These are phyloP conservation scores for Rana temporaria DNA, from an alignment of 2,113 vertebrate genomes.

Conservation along the genomic window DNA sequence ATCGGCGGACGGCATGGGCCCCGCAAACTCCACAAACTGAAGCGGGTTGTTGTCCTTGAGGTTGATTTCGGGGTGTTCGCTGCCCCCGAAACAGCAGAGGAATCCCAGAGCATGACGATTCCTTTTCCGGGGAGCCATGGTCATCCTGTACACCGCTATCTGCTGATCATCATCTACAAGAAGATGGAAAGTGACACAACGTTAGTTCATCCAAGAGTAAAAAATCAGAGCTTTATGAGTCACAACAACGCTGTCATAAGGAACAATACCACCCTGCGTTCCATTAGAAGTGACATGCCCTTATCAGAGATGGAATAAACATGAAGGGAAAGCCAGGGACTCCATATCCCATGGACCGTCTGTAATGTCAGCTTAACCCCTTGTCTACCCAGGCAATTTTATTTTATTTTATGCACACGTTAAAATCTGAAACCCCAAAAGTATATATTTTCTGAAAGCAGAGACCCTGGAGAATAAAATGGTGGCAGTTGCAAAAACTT, in stretches of 20 bases:
- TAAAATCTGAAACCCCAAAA: too few relatives aligned
- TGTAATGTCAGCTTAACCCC: too few relatives aligned
- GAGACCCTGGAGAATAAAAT: too few relatives aligned
- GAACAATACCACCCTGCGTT: too few relatives aligned
- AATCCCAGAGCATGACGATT: conserved; percentile 91
- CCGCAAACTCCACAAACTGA: conserved; percentile 93
- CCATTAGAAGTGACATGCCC: too few relatives aligned
- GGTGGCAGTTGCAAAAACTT: too few relatives aligned
- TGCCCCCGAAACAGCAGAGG: conserved; percentile 93
- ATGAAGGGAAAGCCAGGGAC: background rate
- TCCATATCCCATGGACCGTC: too few relatives aligned
- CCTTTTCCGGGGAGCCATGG: conserved; percentile 94
- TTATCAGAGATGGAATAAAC: too few relatives aligned
- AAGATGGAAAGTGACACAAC: background rate
- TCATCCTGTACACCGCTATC: conserved; percentile 80
- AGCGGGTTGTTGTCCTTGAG: conserved; percentile 92
- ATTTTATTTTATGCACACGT: too few relatives aligned
- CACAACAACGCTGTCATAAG: background rate
- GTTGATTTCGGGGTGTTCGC: conserved; percentile 91
- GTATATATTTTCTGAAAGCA: too few relatives aligned
- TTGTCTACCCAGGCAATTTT: too few relatives aligned
- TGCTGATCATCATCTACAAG: conserved; percentile 85
- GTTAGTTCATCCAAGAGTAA: background rate
- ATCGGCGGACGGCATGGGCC: conserved; percentile 89
- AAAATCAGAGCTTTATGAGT: too few relatives aligned